phyloP scores from a whole-genome alignment of 2,113 vertebrate genomes.

The Hemibagrus wyckioides region DNA sequence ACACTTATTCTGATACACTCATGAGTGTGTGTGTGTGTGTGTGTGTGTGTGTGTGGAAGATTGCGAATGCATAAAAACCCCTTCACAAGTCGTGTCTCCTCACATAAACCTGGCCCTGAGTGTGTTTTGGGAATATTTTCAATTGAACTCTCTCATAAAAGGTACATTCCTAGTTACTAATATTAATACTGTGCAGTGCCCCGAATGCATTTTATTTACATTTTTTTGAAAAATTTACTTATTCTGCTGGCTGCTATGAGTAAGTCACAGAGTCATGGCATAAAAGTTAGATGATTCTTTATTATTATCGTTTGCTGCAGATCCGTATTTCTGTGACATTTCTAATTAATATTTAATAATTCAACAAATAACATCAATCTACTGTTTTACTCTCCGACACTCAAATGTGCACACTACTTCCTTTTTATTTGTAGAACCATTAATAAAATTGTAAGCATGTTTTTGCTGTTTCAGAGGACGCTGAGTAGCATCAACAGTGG shows the following conservation, averaged over 20 bases:
- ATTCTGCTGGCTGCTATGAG: neutral
- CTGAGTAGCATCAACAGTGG: neutral
- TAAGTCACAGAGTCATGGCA: neutral
- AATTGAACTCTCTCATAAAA: neutral
- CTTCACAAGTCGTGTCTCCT: neutral
- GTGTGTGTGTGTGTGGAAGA: slow-evolving; percentile 1
- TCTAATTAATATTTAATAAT: neutral
- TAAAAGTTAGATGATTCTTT: too few relatives aligned
- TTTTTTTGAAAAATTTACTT: neutral
- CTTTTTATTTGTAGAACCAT: neutral
- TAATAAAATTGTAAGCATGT: neutral
- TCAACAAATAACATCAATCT: neutral
- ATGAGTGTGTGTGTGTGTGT: slow-evolving; percentile 6
- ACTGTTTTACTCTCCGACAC: neutral
- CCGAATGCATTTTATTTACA: neutral
- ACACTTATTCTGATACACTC: neutral
- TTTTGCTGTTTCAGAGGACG: neutral
- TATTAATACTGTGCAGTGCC: neutral
- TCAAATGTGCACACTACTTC: neutral
- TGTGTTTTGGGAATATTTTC: neutral
- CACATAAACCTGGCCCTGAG: neutral
- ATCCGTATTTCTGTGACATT: neutral
- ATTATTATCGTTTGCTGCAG: too few relatives aligned
- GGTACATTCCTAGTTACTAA: neutral
- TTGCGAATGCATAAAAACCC: neutral